Percentiles rank a stretch among this genome's conserved stretches.
Conservation (phyloP, 1,140 invertebrate species). For the Drosophila pallidifrons region DNA sequence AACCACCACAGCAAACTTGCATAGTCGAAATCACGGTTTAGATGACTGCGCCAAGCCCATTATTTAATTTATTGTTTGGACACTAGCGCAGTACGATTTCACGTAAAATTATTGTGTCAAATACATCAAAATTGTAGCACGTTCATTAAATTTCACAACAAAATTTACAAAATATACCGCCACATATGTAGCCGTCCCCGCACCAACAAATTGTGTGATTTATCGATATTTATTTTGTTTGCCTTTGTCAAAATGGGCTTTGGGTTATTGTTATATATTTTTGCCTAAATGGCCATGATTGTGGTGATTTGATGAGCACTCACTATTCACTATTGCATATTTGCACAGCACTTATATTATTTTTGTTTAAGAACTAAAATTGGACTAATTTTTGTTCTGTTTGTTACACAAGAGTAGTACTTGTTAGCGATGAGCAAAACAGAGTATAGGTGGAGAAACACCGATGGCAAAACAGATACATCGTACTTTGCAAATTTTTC, state of each 20-base stretch:
- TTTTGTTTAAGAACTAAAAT: constrained; percentile 36
- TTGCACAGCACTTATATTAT: constrained; percentile 45
- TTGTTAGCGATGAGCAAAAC: constrained; percentile 27
- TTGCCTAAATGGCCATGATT: neutral
- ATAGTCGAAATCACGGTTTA: constrained; percentile 30
- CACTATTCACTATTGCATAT: constrained; percentile 48
- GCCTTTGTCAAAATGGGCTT: constrained; percentile 24
- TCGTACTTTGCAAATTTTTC: too few species aligned
- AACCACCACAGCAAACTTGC: constrained; percentile 43
- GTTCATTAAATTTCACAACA: constrained; percentile 55
- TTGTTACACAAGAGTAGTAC: constrained; percentile 55
- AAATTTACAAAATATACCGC: constrained; percentile 56
- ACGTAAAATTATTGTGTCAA: constrained; percentile 13
- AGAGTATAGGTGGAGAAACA: too few species aligned
- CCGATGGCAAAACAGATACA: too few species aligned
- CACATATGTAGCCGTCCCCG: constrained; percentile 53
- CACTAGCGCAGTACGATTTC: constrained; percentile 5
- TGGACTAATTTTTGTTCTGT: constrained; percentile 47
- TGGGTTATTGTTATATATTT: neutral
- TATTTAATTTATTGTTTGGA: neutral
- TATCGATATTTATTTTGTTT: constrained; percentile 45
- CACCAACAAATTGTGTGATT: constrained; percentile 33
- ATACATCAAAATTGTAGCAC: constrained; percentile 32
- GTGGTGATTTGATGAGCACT: constrained; percentile 10
- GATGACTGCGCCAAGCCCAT: constrained; percentile 1